phyloP scores from a whole-genome alignment of 2,113 vertebrate species.

The Rhynchopsitta pachyrhyncha region DNA sequence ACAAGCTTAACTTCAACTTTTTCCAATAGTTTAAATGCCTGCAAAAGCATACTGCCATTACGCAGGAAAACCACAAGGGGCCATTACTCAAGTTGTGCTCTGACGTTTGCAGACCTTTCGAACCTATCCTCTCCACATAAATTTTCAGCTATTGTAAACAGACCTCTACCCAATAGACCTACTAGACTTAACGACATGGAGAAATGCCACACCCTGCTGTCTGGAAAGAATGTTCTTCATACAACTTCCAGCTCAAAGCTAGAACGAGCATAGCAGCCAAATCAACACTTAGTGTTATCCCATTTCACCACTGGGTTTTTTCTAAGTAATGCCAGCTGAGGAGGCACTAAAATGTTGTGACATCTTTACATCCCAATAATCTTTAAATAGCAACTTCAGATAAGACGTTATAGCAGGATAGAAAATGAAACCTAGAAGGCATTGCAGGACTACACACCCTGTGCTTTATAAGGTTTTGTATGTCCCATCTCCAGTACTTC shows the following conservation, averaged over 20 bases:
- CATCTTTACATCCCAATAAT: background rate
- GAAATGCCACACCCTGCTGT: background rate
- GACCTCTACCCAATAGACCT: background rate
- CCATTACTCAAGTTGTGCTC: background rate
- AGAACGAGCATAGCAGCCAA: background rate
- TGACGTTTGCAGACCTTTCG: background rate
- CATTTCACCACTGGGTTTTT: background rate
- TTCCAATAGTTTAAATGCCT: background rate
- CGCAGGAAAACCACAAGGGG: constrained; percentile 16
- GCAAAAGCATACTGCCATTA: background rate
- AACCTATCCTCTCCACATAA: background rate
- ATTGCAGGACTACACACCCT: background rate
- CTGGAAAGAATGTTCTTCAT: background rate
- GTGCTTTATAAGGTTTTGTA: background rate
- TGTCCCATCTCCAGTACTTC: background rate
- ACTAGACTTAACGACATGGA: background rate
- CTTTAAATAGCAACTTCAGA: background rate
- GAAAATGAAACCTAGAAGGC: background rate
- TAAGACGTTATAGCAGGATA: background rate
- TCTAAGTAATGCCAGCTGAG: background rate
- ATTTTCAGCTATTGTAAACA: background rate
- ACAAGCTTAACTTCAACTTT: background rate
- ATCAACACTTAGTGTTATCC: background rate
- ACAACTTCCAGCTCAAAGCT: background rate
- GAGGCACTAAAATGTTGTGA: background rate